A percentile compares a stretch with the other conserved stretches of the same genome.
These are phyloP conservation scores for Ceratotherium simum DNA, from an alignment of 2,113 vertebrate genomes.

Conservation along the genomic window DNA sequence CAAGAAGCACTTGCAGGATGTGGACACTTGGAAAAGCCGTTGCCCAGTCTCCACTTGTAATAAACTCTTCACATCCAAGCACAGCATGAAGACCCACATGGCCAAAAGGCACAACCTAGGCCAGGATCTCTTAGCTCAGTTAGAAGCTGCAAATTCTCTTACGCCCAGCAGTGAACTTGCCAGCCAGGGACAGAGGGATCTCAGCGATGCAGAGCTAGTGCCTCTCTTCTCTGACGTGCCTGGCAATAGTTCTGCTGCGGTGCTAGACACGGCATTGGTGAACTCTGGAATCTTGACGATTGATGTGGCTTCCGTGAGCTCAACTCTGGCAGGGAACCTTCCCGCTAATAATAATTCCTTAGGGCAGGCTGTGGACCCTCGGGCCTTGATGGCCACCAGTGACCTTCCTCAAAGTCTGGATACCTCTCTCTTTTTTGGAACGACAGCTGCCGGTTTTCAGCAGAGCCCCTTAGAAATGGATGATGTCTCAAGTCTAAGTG, in stretches of 20 bases:
- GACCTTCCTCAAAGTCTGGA: constrained; percentile 93
- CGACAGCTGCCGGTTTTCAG: constrained; percentile 88
- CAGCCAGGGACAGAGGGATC: constrained; percentile 90
- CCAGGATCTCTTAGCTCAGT: constrained; percentile 94
- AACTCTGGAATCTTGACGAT: constrained; percentile 96
- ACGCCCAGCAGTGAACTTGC: constrained; percentile 96
- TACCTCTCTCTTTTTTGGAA: constrained; percentile 89
- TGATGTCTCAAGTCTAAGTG: constrained; percentile 92
- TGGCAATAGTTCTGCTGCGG: constrained; percentile 86
- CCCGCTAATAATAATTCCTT: constrained; percentile 82
- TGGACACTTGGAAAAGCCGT: constrained; percentile 90
- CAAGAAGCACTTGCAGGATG: constrained; percentile 96
- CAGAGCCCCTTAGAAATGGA: constrained; percentile 93
- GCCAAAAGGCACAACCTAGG: constrained; percentile 96
- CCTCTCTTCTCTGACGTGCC: constrained; percentile 94
- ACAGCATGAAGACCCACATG: constrained; percentile 97
- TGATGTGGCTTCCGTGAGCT: constrained; percentile 92
- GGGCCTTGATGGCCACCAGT: constrained; percentile 88
- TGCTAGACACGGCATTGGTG: constrained; percentile 93
- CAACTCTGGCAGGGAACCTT: constrained; percentile 87
- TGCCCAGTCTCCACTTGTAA: constrained; percentile 95
- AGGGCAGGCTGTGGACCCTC: constrained; percentile 91
- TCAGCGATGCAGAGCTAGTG: constrained; percentile 93
- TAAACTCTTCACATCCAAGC: constrained; percentile 96
- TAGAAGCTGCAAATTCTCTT: constrained; percentile 93